Evolutionary conservation across 35 echinoderm and acorn worm species (phyloP).

Genomic region (Stichopus chloronotus): DNA sequence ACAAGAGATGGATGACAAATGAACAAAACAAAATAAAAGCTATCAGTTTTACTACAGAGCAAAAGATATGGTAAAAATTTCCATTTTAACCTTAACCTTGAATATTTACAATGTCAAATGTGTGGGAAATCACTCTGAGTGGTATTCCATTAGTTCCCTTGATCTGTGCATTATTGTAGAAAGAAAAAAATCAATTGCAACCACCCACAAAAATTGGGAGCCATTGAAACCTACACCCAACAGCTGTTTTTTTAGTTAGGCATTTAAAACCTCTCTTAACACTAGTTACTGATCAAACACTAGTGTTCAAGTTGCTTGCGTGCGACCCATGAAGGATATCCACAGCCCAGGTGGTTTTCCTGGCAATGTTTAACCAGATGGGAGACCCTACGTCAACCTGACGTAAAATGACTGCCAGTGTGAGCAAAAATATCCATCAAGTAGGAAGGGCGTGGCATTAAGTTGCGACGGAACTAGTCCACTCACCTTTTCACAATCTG

Average conservation of each 20-base stretch:
- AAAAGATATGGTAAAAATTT: too few relatives aligned
- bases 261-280: not conserved
- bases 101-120: too few relatives aligned
- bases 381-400: not conserved
- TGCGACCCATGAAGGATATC: not conserved
- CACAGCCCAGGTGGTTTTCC: slow-evolving; percentile 1
- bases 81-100: too few relatives aligned
- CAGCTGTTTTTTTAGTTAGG: not conserved
- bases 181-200: not conserved
- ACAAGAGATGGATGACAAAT: too few relatives aligned
- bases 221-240: not conserved
- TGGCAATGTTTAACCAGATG: not conserved
- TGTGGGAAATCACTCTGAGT: too few relatives aligned
- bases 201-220: not conserved
- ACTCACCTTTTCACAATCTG: not conserved
- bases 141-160: too few relatives aligned
- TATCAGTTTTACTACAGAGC: too few relatives aligned
- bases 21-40: too few relatives aligned
- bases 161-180: too few relatives aligned
- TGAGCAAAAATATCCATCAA: not conserved
- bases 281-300: not conserved
- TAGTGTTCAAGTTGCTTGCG: not conserved
- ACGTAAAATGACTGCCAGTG: not conserved
- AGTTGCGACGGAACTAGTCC: not conserved
- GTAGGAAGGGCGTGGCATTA: not conserved